These are phyloP conservation scores for Nerophis lumbriciformis DNA, from an alignment of 2,113 vertebrate genomes.

Conservation along the genomic window DNA sequence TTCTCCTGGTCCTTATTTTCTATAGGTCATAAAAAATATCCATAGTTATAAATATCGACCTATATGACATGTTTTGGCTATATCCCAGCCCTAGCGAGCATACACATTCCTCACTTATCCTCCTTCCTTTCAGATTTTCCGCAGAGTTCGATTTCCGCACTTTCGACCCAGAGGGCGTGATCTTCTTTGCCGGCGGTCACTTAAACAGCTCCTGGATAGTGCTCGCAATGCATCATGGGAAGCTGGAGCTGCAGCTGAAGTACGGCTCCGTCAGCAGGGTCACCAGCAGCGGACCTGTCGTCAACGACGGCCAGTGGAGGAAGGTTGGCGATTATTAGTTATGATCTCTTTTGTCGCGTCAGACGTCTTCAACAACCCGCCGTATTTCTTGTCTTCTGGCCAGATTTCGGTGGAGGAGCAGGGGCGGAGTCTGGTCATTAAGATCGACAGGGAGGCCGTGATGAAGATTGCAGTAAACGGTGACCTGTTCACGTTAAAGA, in stretches of 20 bases:
- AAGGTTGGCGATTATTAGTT: constrained; percentile 53
- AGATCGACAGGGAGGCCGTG: constrained; percentile 91
- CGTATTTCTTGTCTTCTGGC: not conserved
- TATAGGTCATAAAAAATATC: too few species aligned
- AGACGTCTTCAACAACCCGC: not conserved
- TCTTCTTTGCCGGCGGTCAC: constrained; percentile 94
- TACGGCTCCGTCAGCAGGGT: constrained; percentile 80
- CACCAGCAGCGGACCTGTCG: constrained; percentile 83
- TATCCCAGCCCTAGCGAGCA: not conserved
- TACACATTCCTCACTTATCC: not conserved
- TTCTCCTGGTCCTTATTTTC: too few species aligned
- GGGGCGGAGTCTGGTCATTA: constrained; percentile 84
- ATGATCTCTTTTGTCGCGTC: not conserved
- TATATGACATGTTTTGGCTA: too few species aligned
- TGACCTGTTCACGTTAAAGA: constrained; percentile 81
- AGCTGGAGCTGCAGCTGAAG: constrained; percentile 88
- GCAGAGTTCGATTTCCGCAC: constrained; percentile 97
- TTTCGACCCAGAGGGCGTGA: constrained; percentile 88
- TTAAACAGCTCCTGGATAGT: constrained; percentile 89
- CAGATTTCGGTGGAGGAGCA: constrained; percentile 95
- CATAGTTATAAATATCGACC: too few species aligned
- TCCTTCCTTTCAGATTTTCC: constrained; percentile 61
- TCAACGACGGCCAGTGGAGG: constrained; percentile 92
- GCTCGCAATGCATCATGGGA: constrained; percentile 83
- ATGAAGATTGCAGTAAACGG: constrained; percentile 95